These are phyloP conservation scores for Ctenopoma kingsleyae DNA, from an alignment of 2,797 vertebrate genomes.

Conservation along the genomic window DNA sequence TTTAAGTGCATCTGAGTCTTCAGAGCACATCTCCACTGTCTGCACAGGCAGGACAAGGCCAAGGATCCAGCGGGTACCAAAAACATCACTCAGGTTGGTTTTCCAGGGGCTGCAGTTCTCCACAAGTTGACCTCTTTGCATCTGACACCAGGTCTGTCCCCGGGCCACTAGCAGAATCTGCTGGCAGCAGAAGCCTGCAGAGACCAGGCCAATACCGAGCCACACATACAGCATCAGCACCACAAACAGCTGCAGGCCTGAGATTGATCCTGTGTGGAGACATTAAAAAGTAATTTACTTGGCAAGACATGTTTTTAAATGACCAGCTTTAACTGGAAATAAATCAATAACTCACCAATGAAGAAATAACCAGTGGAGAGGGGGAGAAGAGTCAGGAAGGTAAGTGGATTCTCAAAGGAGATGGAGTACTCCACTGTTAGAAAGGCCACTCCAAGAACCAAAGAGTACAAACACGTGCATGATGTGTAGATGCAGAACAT, in stretches of 20 bases:
- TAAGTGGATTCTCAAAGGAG: constrained; percentile 94
- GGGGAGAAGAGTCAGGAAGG: constrained; percentile 95
- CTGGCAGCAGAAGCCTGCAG: constrained; percentile 96
- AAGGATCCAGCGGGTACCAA: constrained; percentile 94
- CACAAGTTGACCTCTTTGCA: constrained; percentile 88
- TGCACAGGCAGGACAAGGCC: constrained; percentile 92
- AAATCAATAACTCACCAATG: constrained; percentile 87
- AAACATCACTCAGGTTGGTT: constrained; percentile 94
- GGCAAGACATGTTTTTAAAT: not conserved
- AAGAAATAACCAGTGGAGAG: constrained; percentile 96
- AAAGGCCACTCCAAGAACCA: constrained; percentile 94
- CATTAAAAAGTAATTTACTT: not conserved
- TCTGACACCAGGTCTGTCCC: constrained; percentile 94
- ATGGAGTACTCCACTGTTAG: constrained; percentile 92
- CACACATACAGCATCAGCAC: constrained; percentile 99
- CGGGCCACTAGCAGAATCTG: constrained; percentile 95
- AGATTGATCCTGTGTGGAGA: constrained; percentile 88
- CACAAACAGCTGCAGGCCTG: constrained; percentile 95
- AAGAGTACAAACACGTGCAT: constrained; percentile 92
- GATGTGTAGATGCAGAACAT: constrained; percentile 98
- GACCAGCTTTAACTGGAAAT: not conserved
- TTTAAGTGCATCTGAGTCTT: constrained; percentile 75
- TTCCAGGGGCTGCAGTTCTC: constrained; percentile 87
- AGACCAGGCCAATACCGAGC: constrained; percentile 96
- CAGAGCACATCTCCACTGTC: constrained; percentile 85